Percentiles rank a stretch among this genome's conserved stretches.
Evolutionary conservation across 2,888 invertebrate genomes (phyloP).

Genomic region (Thecocarcelia acutangulata): DNA sequence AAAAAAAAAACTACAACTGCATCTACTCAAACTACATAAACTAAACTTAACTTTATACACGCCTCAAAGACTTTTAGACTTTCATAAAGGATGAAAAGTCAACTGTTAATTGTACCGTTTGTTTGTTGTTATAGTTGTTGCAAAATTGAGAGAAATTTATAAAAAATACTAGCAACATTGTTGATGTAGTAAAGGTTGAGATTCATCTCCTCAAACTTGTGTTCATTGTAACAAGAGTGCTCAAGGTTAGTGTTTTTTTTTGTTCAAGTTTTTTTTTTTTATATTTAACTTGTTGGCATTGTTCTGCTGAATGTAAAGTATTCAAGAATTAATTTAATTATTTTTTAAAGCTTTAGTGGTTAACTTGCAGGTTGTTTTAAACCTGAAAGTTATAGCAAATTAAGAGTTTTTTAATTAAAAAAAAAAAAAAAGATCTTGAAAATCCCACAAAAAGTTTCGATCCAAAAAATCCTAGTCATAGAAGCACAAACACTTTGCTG

Average conservation of each 20-base stretch:
- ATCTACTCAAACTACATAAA: conserved; percentile 25
- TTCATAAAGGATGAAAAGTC: conserved; percentile 50
- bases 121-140: conserved; percentile 26
- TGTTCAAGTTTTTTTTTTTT: not conserved
- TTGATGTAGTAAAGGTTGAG: conserved; percentile 51
- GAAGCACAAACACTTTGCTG: no score
- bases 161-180: conserved; percentile 31
- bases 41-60: conserved; percentile 59
- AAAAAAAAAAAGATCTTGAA: not conserved
- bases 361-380: not conserved
- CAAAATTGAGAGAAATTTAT: conserved; percentile 30
- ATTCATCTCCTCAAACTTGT: conserved; percentile 47
- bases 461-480: no score
- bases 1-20: conserved; percentile 2
- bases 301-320: conserved; percentile 29
- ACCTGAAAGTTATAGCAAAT: not conserved
- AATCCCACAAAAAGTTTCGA: no score
- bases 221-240: conserved; percentile 59
- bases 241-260: conserved; percentile 62
- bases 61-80: conserved; percentile 63
- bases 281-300: conserved; percentile 47
- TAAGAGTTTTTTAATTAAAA: not conserved
- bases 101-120: conserved; percentile 58
- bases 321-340: conserved; percentile 59
- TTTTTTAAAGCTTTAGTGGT: conserved; percentile 59